Base-by-base conservation (phyloP, 2,888 invertebrate genomes). In the Sarcophaga carnaria region DNA sequence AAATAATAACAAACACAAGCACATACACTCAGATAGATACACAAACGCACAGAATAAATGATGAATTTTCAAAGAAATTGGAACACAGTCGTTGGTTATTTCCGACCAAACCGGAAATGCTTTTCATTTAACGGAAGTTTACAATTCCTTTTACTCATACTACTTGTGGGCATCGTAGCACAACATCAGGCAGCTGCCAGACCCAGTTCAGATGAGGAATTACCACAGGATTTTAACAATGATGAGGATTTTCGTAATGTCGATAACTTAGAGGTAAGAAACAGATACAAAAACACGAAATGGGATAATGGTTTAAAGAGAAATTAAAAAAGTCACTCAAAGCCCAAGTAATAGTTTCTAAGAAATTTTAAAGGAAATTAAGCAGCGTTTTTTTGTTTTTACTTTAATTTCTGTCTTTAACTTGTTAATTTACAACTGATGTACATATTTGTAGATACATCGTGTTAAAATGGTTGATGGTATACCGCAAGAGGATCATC, bases 201-300 rank as follows among this genome's bases (percentile, higher is more conserved):
- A 17, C 79, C 83, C 54, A 62, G 8, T 62, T 37, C 81, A 27
- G 76, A 79, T 72, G 87, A 79, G 63, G 74, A 67, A 54, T 72
- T 87, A 37, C 81, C 84, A 62, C 81, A 5, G 6, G 27, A 78
- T 71, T 79, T 76, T 27, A 79, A 72, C 87, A 88, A 77, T 14
- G 88, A 85, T 66, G 87, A 87, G 37, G 88, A 89, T 14, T 89
- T 87, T 25, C 79, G 69, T 22, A 89, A 90, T 88, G 89, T 88
- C 22, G 92, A 93, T 88, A 93, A 93, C 87, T 89, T 92, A 72
- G 92, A 93, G 90, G 92, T 92, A 89, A 80, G 89, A 37, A 37
- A 37, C 10, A 37, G 37, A 8, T 37, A 37, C 10, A 10, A 37
- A 37, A 37, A 37, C 37, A 8, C 37, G 1, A 22, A 22, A 22